Conservation (phyloP, 2,888 invertebrate genomes). For the Hetaerina titia region DNA sequence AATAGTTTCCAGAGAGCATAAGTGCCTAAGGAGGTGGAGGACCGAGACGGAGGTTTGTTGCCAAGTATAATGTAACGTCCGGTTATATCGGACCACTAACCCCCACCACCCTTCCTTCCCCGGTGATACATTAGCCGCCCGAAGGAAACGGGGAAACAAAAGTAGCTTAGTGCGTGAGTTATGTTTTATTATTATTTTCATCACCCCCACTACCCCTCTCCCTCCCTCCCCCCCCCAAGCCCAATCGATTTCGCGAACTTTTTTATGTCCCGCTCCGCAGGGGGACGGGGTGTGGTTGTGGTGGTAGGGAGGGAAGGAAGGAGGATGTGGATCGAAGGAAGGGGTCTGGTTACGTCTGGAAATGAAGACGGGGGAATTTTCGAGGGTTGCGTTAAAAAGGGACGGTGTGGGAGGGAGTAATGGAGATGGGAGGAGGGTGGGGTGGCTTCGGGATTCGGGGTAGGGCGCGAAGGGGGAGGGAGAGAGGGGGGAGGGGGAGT, state of each 20-base stretch:
- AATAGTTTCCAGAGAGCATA: background rate
- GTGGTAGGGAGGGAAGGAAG: background rate
- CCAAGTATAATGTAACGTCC: background rate
- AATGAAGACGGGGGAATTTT: conserved; percentile 6
- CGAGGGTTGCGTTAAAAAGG: background rate
- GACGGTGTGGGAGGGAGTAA: background rate
- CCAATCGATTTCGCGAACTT: conserved; percentile 21
- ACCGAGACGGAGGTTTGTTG: background rate
- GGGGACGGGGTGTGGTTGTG: background rate
- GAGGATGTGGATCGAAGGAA: background rate
- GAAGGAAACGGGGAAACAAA: background rate
- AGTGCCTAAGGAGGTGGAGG: background rate
- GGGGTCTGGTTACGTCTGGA: background rate
- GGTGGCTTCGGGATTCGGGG: background rate
- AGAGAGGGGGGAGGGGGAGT: background rate
- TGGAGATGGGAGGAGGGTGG: too few relatives aligned
- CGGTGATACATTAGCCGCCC: background rate
- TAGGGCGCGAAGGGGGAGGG: background rate
- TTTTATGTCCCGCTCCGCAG: background rate
- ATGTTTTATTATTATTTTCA: background rate
- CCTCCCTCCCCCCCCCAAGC: background rate
- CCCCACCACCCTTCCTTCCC: too few relatives aligned
- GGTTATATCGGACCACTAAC: background rate
- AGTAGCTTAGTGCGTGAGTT: conserved; percentile 8
- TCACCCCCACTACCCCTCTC: background rate